Evolutionary conservation across 2,797 vertebrate species (phyloP), one percentile per base, ranked within the genome.

Genomic region (Dendrocincla fuliginosa): DNA sequence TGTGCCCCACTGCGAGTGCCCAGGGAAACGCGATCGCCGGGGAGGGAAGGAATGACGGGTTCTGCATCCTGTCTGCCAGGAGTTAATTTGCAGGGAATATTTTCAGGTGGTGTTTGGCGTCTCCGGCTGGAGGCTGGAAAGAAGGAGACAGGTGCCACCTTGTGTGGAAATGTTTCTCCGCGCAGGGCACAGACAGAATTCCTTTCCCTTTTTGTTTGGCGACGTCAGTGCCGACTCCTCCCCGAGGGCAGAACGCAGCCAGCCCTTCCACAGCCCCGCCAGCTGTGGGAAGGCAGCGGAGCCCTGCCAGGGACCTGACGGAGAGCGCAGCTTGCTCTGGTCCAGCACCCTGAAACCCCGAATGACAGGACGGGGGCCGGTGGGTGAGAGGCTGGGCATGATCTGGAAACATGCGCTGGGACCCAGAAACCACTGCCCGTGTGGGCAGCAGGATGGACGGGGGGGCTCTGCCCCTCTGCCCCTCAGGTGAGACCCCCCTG

Each of bases 101-200:
- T 61, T 73, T 18, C 84, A 15, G 24, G 35, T 7, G 16, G 30
- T 32, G 75, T 42, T 24, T 13, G 18, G 82, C 19, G 2, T 23
- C 65, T 35, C 20, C 4, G 1, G 46, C 50, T 70, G 0, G 3
- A 47, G 65, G 25, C 63, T 37, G 15, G 59, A 76, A 87, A 79
- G 71, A 95, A 88, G 87, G 75, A 49, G 53, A 37, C 79, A 89
- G 83, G 56, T 96, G 95, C 95, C 96, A 95, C 93, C 96, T 96
- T 89, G 92, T 80, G 92, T 95, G 83, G 93, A 70, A 89, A 85
- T 0, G 11, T 4, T 32, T 81, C 52, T 23, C 10, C 24, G 0
- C 16, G 76, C 89, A 28, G 68, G 19, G 80, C 80, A 42, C 35
- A 2, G n/a, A 6, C 30, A 24, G 61, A 28, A 52, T 52, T 37